Percentiles rank a stretch among this genome's conserved stretches.
These are phyloP conservation scores for Ardeotis arabs DNA, from an alignment of 2,113 vertebrate species.

Conservation along the genomic window DNA sequence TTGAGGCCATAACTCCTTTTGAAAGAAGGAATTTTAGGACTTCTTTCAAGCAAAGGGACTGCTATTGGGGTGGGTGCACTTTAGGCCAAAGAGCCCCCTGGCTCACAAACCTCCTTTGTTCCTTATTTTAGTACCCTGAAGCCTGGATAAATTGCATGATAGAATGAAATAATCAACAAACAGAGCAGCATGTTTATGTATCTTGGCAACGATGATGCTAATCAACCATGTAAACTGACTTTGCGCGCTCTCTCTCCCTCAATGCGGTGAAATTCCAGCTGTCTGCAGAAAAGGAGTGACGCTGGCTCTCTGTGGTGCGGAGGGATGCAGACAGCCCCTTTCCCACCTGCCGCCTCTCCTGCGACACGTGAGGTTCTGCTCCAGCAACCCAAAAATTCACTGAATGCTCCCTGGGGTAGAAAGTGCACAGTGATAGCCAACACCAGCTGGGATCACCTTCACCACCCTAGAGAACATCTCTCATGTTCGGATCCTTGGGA, in stretches of 20 bases:
- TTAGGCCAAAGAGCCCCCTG: neutral
- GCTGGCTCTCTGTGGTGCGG: neutral
- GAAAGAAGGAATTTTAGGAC: neutral
- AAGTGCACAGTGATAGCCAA: neutral
- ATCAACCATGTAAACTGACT: neutral
- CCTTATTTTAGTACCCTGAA: neutral
- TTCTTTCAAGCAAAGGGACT: neutral
- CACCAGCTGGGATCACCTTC: neutral
- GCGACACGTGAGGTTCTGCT: neutral
- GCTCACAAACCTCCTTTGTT: neutral
- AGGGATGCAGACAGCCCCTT: no score
- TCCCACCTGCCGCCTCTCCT: neutral
- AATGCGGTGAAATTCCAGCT: neutral
- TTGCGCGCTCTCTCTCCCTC: neutral
- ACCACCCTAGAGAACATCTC: neutral
- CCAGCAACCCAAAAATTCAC: neutral
- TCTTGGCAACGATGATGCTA: conserved; percentile 46
- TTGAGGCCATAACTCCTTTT: neutral
- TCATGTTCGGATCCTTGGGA: accelerated
- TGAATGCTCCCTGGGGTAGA: neutral
- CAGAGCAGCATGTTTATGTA: neutral
- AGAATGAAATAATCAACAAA: conserved; percentile 31
- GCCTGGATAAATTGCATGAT: neutral
- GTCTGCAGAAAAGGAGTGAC: neutral
- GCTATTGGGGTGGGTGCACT: neutral